Evolutionary conservation across 2,113 vertebrate genomes (phyloP), one percentile per base, ranked within the genome.

Genomic region (Aphelocoma coerulescens): DNA sequence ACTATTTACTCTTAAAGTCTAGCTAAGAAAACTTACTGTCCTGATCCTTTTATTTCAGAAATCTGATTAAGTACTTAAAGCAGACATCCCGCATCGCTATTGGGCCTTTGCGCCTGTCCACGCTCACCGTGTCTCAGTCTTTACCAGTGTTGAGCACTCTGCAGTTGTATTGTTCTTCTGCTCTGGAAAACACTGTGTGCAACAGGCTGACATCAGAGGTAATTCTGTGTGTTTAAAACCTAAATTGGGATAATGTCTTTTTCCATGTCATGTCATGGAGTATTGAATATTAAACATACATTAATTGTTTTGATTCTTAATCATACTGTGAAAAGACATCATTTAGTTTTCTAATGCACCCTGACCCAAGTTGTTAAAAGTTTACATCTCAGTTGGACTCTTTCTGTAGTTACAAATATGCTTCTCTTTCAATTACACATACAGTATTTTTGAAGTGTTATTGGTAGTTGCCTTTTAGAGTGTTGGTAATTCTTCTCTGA

Each of bases 61-160:
- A 98, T 35, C 96, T 99, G 83, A 97, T 99, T 61, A 99, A 99
- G 69, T 99, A 99, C 94, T 96, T 99, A 93, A 99, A 99, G 88
- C 99, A 99, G 94, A 99, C 99, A 0, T 99, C 99, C 2, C 98
- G 99, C 28, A 99, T 99, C 20, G 98, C 99, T 37, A 84, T 99
- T 89, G 99, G 99, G 63, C 99, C 99, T 3, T 96, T 99, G 49
- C 98, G 99, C 16, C 98, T 99, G 75, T 99, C 99, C 62, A 99
- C 99, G 0, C 97, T 99, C 76, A 99, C 98, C 0, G 97, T 99
- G 39, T 99, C 98, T 23, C 99, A 99, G 79, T 97, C 98, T 16
- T 92, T 99, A 72, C 99, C 99, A 9, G 99, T 99, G 15, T 51
- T 99, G 23, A 98, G 98, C 89, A 99, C 98, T 32, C 97, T 99